These are phyloP conservation scores for Drosophila kanekoi DNA, from an alignment of 2,888 invertebrate genomes.

Conservation along the genomic window DNA sequence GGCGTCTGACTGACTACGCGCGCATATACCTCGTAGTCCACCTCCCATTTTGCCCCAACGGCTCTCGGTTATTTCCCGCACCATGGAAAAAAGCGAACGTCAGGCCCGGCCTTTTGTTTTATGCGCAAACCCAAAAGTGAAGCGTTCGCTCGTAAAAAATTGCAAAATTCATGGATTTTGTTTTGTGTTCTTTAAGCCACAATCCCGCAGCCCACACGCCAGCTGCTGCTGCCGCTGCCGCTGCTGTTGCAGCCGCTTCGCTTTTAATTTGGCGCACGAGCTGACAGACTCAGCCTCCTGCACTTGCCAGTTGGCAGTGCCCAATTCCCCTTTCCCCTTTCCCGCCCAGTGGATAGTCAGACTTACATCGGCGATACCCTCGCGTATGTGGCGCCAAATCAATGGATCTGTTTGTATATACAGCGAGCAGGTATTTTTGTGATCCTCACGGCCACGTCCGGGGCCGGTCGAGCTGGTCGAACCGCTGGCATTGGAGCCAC, in stretches of 20 bases:
- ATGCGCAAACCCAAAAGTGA: conserved; percentile 60
- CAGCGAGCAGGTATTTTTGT: conserved; percentile 95
- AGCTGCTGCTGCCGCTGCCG: conserved; percentile 6
- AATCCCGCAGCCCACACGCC: not conserved
- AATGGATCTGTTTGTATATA: conserved; percentile 99
- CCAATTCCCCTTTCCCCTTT: not conserved
- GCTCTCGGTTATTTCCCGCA: not conserved
- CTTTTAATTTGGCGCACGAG: conserved; percentile 62
- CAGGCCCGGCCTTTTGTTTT: conserved; percentile 62
- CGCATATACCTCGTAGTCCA: conserved; percentile 1
- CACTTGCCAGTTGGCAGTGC: not conserved
- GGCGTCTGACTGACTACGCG: conserved; percentile 44
- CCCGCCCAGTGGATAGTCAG: not conserved
- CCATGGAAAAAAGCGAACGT: conserved; percentile 1
- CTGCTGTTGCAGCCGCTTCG: conserved; percentile 34
- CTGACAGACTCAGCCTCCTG: conserved; percentile 8
- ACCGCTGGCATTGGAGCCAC: conserved; percentile 80
- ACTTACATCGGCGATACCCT: conserved; percentile 91
- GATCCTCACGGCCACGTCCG: conserved; percentile 87
- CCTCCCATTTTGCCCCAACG: not conserved
- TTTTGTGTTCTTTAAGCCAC: conserved; percentile 42
- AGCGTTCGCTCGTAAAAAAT: conserved; percentile 69
- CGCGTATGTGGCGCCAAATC: conserved; percentile 97
- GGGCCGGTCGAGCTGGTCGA: conserved; percentile 84
- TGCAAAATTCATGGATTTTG: conserved; percentile 69